Evolutionary conservation across 2,113 vertebrate genomes (phyloP), one percentile per base, ranked within the genome.

Genomic region (Dissostichus mawsoni): DNA sequence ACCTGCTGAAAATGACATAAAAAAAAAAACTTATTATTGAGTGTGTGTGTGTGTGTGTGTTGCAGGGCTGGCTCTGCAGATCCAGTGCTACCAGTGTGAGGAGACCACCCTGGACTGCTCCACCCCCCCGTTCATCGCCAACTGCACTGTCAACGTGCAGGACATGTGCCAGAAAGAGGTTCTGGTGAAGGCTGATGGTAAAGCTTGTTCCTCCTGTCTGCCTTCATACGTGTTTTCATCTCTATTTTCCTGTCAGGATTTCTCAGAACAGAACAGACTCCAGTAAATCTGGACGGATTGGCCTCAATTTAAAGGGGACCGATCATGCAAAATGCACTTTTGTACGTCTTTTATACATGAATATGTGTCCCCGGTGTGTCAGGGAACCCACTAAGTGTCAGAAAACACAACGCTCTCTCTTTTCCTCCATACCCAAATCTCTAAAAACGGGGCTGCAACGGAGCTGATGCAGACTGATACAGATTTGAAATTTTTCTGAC

Each of bases 141-240:
- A 99, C 89, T 99, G 98, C 87, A 99, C 98, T 0, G 96, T 99
- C 51, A 99, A 99, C 0, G 98, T 99, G 45, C 98, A 99, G 94
- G 97, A 99, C 92, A 98, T 96, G 95, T 99, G 98, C 91, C 98
- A 99, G 94, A 99, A 99, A 85, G 98, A 99, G 94, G 97, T 99
- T 10, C 96, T 99, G 91, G 96, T 99, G 85, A 97, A 96, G 93
- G 97, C 97, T 73, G 96, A 98, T 0, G 98, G 98, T 99, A 92
- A 95, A 6, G 33, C 33, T 44, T 1, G 5, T 63, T 52, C 13
- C 64, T 29, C 56, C 12, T 33, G 20, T 52, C 23, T 2, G 13
- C 56, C 17, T 17, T 56, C 12, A 13, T 10, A 12, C 5, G 1
- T 23, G 1, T 52, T 36, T 64, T 50, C n/a, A 25, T 57, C 4